Evolutionary conservation across 2,113 vertebrate genomes (phyloP).

Genomic region (Calidris pugnax): DNA sequence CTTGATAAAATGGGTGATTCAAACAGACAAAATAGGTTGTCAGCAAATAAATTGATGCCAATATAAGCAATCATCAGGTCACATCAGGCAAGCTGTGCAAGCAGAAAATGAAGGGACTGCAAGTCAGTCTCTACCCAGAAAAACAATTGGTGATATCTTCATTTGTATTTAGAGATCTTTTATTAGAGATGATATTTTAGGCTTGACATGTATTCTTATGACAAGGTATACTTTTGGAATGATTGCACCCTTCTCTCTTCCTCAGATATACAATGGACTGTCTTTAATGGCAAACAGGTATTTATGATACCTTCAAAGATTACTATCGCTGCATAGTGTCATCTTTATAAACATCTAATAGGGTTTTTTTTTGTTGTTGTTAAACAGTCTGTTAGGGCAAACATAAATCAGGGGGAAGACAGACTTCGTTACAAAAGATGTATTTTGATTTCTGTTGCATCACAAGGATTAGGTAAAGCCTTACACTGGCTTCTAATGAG

Average conservation of each 20-base stretch:
- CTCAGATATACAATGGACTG: neutral
- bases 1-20: slow-evolving; percentile 18
- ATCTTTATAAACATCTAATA: neutral
- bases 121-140: neutral
- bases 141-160: neutral
- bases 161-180: neutral
- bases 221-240: neutral
- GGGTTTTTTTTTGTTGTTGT: neutral
- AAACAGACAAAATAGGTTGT: slow-evolving; percentile 31
- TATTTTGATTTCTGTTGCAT: neutral
- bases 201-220: neutral
- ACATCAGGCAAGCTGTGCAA: slow-evolving; percentile 42
- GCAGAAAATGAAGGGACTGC: slow-evolving; percentile 17
- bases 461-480: neutral
- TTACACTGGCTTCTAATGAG: neutral
- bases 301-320: neutral
- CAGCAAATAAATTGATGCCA: slow-evolving; percentile 61
- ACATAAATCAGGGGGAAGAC: neutral
- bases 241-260: neutral
- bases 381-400: neutral
- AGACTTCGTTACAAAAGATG: neutral
- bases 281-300: neutral
- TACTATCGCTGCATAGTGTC: neutral
- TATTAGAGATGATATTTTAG: neutral
- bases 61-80: slow-evolving; percentile 37